Conservation (phyloP, 2,113 vertebrate genomes). For the Leuciscus idus region DNA sequence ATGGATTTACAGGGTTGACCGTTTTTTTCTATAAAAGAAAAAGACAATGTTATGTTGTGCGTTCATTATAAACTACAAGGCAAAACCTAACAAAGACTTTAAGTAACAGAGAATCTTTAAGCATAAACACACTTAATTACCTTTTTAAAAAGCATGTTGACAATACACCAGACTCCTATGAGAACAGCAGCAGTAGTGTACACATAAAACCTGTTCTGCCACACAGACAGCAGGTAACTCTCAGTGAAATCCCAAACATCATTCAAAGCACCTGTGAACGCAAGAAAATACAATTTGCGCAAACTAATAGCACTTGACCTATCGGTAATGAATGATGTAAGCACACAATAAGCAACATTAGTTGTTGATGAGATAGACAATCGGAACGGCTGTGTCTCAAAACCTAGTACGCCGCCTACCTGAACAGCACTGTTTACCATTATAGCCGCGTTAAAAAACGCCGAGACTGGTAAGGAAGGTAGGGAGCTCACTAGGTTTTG, state of each 20-base stretch:
- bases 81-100: not conserved
- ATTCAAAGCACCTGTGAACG: constrained; percentile 60
- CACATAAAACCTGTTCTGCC: constrained; percentile 86
- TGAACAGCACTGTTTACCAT: not conserved
- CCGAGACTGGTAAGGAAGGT: not conserved
- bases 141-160: constrained; percentile 76
- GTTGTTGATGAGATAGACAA: not conserved
- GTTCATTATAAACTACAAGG: not conserved
- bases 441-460: too few species aligned
- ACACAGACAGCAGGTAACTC: constrained; percentile 73
- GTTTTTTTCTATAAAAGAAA: constrained; percentile 55
- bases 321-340: not conserved
- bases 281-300: not conserved
- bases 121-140: constrained; percentile 64
- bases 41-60: not conserved
- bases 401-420: not conserved
- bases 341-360: not conserved
- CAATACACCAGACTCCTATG: constrained; percentile 80
- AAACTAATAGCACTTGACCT: not conserved
- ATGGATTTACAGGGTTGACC: not conserved
- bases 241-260: constrained; percentile 63
- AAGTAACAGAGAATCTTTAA: not conserved
- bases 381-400: not conserved
- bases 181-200: constrained; percentile 82
- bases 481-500: not conserved